These are phyloP conservation scores for Aspidiotus rigidus DNA, from an alignment of 2,888 invertebrate species.

Conservation along the genomic window DNA sequence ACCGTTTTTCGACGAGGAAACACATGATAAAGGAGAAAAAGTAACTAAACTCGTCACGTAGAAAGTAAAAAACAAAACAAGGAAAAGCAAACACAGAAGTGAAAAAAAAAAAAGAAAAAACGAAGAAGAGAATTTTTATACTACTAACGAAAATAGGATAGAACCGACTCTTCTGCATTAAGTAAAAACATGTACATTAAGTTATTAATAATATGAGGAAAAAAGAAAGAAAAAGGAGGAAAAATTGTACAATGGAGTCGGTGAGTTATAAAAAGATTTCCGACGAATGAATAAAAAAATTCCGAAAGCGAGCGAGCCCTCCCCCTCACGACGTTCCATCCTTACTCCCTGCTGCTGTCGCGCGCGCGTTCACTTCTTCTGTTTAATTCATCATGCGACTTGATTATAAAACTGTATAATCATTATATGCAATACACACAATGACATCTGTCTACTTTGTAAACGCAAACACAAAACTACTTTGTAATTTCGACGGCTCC, in stretches of 20 bases:
- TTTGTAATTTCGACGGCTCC: slow-evolving; percentile 28
- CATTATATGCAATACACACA: slow-evolving; percentile 33
- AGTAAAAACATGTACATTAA: slow-evolving; percentile 33
- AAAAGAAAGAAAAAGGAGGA: slow-evolving; percentile 10
- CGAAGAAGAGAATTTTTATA: slow-evolving; percentile 22
- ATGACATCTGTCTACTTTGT: slow-evolving; percentile 33
- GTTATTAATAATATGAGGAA: slow-evolving; percentile 34
- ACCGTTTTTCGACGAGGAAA: too few species aligned
- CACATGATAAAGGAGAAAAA: too few species aligned
- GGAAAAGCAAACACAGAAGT: slow-evolving; percentile 12
- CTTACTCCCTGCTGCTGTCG: slow-evolving; percentile 9
- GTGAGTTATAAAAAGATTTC: slow-evolving; percentile 33
- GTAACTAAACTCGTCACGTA: not conserved
- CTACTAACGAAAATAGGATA: slow-evolving; percentile 32
- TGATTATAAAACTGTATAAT: slow-evolving; percentile 34
- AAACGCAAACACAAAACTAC: slow-evolving; percentile 32
- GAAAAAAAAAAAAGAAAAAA: slow-evolving; percentile 15
- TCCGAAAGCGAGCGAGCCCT: slow-evolving; percentile 17
- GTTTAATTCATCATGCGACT: slow-evolving; percentile 34
- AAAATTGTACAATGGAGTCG: slow-evolving; percentile 31
- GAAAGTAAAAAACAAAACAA: slow-evolving; percentile 14
- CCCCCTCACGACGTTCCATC: slow-evolving; percentile 5
- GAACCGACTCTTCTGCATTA: slow-evolving; percentile 28
- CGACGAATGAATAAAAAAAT: slow-evolving; percentile 26
- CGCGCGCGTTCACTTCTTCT: slow-evolving; percentile 25